Evolutionary conservation across 2,113 vertebrate genomes (phyloP).

Genomic region (Podiceps cristatus): DNA sequence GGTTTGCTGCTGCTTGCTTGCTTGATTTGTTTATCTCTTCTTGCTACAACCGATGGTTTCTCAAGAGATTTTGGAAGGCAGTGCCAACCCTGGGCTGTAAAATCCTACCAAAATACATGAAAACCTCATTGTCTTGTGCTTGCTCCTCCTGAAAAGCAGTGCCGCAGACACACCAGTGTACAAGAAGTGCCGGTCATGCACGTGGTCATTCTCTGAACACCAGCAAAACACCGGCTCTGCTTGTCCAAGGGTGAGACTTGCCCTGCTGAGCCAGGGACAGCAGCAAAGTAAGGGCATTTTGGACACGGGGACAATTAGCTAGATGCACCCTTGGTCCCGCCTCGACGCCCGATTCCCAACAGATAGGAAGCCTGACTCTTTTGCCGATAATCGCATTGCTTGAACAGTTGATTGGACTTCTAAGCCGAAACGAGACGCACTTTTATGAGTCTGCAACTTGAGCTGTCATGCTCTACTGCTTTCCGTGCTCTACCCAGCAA

Average conservation of each 20-base stretch:
- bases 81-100: not conserved
- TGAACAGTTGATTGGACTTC: not conserved
- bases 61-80: not conserved
- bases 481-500: not conserved
- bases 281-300: not conserved
- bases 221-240: not conserved
- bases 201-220: not conserved
- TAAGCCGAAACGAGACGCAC: not conserved
- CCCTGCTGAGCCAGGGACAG: not conserved
- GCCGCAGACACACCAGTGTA: not conserved
- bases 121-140: not conserved
- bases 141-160: not conserved
- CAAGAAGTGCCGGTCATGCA: rapidly evolving
- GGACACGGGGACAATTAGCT: not conserved
- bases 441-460: not conserved
- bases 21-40: not conserved
- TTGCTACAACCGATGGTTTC: not conserved
- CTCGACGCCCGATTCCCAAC: not conserved
- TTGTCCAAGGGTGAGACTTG: not conserved
- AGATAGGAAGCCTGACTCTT: not conserved
- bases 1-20: not conserved
- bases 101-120: not conserved
- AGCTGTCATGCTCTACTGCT: not conserved
- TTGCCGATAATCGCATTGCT: not conserved
- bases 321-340: not conserved